Base-by-base conservation (phyloP, 2,888 invertebrate species). In the Hartigia nigra region DNA sequence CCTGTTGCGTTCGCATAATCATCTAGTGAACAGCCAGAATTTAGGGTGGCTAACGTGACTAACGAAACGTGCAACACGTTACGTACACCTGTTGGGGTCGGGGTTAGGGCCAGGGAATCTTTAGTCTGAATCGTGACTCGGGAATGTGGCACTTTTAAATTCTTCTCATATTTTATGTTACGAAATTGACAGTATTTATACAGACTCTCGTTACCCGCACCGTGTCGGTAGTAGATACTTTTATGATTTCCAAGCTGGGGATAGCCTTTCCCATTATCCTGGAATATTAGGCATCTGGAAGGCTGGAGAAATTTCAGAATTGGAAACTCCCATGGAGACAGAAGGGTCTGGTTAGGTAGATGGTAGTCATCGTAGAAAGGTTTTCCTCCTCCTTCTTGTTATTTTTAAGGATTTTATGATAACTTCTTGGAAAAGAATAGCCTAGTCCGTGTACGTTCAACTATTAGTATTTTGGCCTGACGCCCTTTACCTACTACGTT, bases 1-100 rank as follows among this genome's bases (percentile, higher is more conserved):
- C 83, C 82, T 83, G 83, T 83, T 83, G 83, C 81, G 78, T 79
- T 83, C 79, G 76, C 78, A 76, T 76, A 70, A 35, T 35, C 77
- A n/a, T 70, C 34, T 72, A 31, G 72, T 34, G 72, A 72, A 32
- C 14, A 2, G 32, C 72, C 72, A 31, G 72, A 72, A 72, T 72
- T 72, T 31, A 72, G 72, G 72, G 72, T 31, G 31, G 32, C 72
- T 55, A 55, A 55, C 32, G 72, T 34, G 72, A 72, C 34, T 31
- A 31, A 72, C 70, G 70, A 14, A 31, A 31, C 75, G 74, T 79
- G 72, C 69, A 69, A 74, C 77, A 74, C 76, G 72, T 79, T 75
- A 78, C 77, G 74, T 78, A 75, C 84, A 84, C 82, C 84, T 84
- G 84, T 78, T 77, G 74, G 36, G 76, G 76, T 74, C 72, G 79